Evolutionary conservation across 2,888 invertebrate genomes (phyloP).

Genomic region (Troglohyphantes excavatus): DNA sequence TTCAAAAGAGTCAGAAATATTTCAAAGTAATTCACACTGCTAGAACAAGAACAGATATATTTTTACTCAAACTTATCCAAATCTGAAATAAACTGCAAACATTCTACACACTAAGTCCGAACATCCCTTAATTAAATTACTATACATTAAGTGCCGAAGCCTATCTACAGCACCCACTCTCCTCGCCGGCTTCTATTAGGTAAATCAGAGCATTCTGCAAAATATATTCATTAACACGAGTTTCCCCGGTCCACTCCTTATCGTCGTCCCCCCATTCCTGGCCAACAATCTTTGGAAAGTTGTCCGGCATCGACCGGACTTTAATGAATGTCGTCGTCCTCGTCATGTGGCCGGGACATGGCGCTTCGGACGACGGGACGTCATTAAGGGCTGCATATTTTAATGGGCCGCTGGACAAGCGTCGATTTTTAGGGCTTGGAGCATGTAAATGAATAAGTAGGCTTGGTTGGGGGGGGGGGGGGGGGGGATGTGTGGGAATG

Average conservation of each 20-base stretch:
- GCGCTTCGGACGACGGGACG: background rate
- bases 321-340: conserved; percentile 61
- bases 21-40: no score
- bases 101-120: background rate
- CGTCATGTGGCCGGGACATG: conserved; percentile 62
- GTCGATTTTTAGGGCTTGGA: background rate
- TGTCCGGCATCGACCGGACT: conserved; percentile 64
- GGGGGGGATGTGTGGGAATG: no score
- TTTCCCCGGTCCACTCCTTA: background rate
- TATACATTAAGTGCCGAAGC: background rate
- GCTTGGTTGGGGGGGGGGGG: no score
- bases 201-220: background rate
- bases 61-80: background rate
- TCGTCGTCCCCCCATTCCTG: background rate
- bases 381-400: conserved; percentile 67
- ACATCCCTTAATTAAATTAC: background rate
- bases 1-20: no score
- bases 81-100: no score
- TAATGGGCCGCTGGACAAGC: conserved; percentile 32
- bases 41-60: no score
- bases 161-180: background rate
- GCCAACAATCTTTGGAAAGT: conserved; percentile 49
- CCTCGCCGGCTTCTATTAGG: background rate
- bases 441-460: background rate
- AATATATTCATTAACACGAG: conserved; percentile 9